Conservation (phyloP, 2,113 vertebrate species). For the Arvicanthis niloticus region DNA sequence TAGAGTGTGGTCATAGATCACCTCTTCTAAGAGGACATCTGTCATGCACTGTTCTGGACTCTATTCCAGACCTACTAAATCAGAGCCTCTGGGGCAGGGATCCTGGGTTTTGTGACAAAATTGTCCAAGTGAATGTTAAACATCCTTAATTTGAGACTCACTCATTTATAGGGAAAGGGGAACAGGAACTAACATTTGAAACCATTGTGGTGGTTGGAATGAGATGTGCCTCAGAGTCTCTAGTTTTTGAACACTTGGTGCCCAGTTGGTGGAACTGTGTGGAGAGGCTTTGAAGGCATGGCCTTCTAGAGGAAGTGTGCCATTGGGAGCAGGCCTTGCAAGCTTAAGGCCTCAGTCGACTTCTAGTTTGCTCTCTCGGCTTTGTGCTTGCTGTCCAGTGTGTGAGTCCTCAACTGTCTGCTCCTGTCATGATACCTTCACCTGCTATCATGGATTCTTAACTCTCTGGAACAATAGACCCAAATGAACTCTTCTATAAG, state of each 20-base stretch:
- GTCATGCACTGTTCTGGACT: background rate
- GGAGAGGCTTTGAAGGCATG: background rate
- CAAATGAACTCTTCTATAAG: background rate
- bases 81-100: background rate
- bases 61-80: background rate
- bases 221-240: background rate
- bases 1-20: background rate
- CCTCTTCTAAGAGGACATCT: background rate
- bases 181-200: background rate
- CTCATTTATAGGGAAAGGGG: background rate
- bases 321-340: background rate
- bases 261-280: background rate
- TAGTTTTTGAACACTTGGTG: background rate
- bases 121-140: background rate
- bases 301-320: background rate
- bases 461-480: background rate
- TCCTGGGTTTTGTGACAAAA: slow-evolving; percentile 13
- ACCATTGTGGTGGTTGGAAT: background rate
- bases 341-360: background rate
- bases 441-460: too few species aligned
- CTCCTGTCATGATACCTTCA: background rate
- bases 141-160: slow-evolving; percentile 15
- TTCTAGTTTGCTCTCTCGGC: background rate
- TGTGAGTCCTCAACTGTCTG: background rate
- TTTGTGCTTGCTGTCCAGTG: too few species aligned